Evolutionary conservation across 2,888 invertebrate genomes (phyloP), one percentile per base, ranked within the genome.

Genomic region (Meiosimyza platycephala): DNA sequence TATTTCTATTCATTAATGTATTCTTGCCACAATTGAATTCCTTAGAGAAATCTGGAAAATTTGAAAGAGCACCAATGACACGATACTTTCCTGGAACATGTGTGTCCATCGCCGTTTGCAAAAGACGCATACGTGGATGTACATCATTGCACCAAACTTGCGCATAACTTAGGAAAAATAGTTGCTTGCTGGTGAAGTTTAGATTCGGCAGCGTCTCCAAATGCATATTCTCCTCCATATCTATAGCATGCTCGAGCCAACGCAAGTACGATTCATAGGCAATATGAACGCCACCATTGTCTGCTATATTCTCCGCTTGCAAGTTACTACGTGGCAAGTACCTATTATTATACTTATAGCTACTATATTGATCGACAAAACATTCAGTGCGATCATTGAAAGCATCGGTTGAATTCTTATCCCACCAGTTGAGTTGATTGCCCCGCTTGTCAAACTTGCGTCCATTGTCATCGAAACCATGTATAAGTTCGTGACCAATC

Each of bases 231-330:
- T 74, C 55, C 1, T 67, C 48, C 13, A 68, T 75, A 15, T 74
- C 68, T 33, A 62, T 48, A 1, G 74, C 75, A 3, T 78, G 72
- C 4, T 81, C 71, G 50, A 79, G 77, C 85, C 86, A 84, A 9
- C 76, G 78, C n/a, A 79, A 72, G 75, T 85, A 85, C 50, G 87
- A 84, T 16, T 76, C 76, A 65, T 81, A 86, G 16, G 86, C 85
- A 55, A 85, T 76, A 16, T 83, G 82, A 11, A 86, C 18, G 6
- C 83, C 87, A 0, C 84, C 86, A 71, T 84, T 85, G 47, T 86
- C 87, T 48, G 87, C 86, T 60, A 85, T 83, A 66, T 86, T 84
- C 72, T 86, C 86, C 22, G 81, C 77, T 52, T 85, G 84, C 0
- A 76, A 72, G 0, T 71, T 76, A n/a, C 79, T 78, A 48, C 78